Evolutionary conservation across 2,113 vertebrate species (phyloP).

Genomic region (Mola mola): DNA sequence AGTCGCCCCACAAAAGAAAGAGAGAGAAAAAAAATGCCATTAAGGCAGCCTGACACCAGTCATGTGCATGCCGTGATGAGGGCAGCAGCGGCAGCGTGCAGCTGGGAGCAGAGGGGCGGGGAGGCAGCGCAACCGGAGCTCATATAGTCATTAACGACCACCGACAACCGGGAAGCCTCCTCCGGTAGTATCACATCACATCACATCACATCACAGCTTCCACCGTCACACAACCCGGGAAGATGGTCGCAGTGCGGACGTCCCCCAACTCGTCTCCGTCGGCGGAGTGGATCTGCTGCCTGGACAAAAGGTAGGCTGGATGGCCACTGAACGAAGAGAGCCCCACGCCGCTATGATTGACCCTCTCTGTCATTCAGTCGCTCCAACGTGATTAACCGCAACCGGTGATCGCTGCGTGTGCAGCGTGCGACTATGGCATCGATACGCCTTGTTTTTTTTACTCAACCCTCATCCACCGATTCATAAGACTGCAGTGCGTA

Average conservation of each 20-base stretch:
- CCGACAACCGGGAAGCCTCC: constrained; percentile 66
- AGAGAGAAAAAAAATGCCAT: constrained; percentile 8
- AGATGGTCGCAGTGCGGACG: constrained; percentile 93
- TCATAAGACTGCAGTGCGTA: background rate
- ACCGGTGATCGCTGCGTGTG: constrained; percentile 61
- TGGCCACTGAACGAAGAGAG: too few relatives aligned
- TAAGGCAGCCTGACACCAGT: constrained; percentile 24
- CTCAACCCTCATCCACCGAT: background rate
- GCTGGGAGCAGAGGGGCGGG: constrained; percentile 45
- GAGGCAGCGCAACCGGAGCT: constrained; percentile 60
- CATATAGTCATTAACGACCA: constrained; percentile 69
- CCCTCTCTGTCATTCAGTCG: constrained; percentile 53
- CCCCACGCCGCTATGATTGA: constrained; percentile 11
- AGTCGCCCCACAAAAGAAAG: constrained; percentile 15
- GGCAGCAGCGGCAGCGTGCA: constrained; percentile 32
- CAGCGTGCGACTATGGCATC: constrained; percentile 12
- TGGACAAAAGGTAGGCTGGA: constrained; percentile 93
- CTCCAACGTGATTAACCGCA: constrained; percentile 58
- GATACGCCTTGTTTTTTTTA: constrained; percentile 15
- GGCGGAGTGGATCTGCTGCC: constrained; percentile 93
- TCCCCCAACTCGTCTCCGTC: constrained; percentile 86
- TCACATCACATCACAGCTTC: background rate
- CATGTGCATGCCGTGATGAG: constrained; percentile 43
- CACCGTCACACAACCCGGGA: constrained; percentile 70
- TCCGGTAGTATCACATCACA: constrained; percentile 37